Evolutionary conservation across 2,888 invertebrate species (phyloP).

Genomic region (Drosophila yooni): DNA sequence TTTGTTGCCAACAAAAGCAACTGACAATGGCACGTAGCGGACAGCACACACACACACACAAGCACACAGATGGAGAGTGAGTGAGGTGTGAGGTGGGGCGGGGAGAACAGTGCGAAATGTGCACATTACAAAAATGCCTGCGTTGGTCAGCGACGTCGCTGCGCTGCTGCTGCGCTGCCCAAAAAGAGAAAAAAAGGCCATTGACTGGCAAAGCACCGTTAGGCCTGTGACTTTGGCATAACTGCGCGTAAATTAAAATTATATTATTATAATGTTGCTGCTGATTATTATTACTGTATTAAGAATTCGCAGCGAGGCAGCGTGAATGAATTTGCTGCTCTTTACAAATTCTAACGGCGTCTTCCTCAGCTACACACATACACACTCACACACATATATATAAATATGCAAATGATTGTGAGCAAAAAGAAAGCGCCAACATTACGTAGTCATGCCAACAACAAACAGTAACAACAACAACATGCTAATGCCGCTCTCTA

Average conservation of each 20-base stretch:
- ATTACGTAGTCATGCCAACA: conserved; percentile 72
- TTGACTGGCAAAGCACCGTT: conserved; percentile 58
- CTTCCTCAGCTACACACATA: conserved; percentile 32
- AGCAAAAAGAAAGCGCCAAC: conserved; percentile 74
- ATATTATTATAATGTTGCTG: conserved; percentile 57
- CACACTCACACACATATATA: conserved; percentile 10
- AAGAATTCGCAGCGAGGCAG: conserved; percentile 29
- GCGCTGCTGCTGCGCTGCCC: conserved; percentile 32
- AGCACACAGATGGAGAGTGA: fast-evolving
- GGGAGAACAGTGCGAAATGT: conserved; percentile 68
- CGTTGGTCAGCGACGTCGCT: conserved; percentile 34
- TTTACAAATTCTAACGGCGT: conserved; percentile 77
- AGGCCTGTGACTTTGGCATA: conserved; percentile 62
- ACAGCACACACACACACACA: conserved; percentile 20
- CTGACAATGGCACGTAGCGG: conserved; percentile 50
- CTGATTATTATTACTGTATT: conserved; percentile 61
- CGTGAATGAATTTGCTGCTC: conserved; percentile 70
- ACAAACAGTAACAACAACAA: conserved; percentile 23
- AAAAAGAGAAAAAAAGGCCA: conserved; percentile 46
- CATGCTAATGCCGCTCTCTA: conserved; percentile 72
- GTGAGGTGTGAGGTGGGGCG: neutral
- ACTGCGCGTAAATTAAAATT: conserved; percentile 67
- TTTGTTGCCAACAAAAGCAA: conserved; percentile 74
- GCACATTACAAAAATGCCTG: conserved; percentile 72
- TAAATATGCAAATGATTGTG: conserved; percentile 50